Base-by-base conservation (phyloP, 1,140 invertebrate species). In the Chlorops oryzae region DNA sequence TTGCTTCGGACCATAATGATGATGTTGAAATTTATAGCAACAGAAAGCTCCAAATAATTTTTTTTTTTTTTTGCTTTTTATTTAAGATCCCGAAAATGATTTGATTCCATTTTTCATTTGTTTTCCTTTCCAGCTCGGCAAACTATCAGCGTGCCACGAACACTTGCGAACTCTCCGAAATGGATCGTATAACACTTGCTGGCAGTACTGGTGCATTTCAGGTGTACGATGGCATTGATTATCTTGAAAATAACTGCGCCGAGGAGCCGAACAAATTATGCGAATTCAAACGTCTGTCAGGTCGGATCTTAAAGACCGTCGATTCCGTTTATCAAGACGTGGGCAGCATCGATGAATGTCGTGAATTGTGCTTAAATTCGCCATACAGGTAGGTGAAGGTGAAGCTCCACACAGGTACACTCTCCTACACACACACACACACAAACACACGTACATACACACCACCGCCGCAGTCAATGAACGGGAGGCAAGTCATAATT, bases 311-410 rank as follows among this genome's bases (percentile, higher is more conserved):
- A 24, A 95, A 96, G 73, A 95, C 92, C 0, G 92, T 95, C 3
- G 92, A 96, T 62, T 90, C 90, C 3, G 91, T 95, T 5, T 93
- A 90, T 64, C 88, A 92, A 75, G 89, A 92, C 59, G 85, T 93
- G 1, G 84, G 84, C 52, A 89, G 84, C 3, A 77, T 89, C 42
- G 88, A 91, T 51, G 90, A 91, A 74, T 91, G 88, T 69, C 81
- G 89, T 40, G 88, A 92, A 57, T 78, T 92, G 28, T 95, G 92
- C 65, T 76, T 94, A 21, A 90, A 87, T 61, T 90, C 90, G 9
- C 87, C 89, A 6, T 85, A 84, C 75, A 81, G 79, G 73, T 74
- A 58, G 59, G 54, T 21, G 20, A 5, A n/a, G n/a, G n/a, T n/a
- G n/a, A n/a, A n/a, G n/a, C n/a, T n/a, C n/a, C n/a, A n/a, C n/a